Evolutionary conservation across 2,113 vertebrate species (phyloP).

Genomic region (Serinus canaria): DNA sequence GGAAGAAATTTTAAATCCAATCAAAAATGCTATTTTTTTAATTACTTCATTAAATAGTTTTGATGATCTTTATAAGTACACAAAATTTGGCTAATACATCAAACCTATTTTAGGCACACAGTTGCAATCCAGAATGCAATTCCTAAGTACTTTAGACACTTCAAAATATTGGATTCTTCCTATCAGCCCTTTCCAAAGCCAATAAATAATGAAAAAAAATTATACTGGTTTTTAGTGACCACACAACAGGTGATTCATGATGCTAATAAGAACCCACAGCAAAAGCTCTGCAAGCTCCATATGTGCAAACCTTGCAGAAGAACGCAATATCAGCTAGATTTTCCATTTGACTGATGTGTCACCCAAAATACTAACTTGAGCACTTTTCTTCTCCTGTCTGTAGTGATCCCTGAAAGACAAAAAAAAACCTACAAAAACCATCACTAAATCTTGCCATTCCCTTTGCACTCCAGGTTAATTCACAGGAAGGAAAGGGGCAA

Average conservation of each 20-base stretch:
- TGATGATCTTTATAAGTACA: not conserved
- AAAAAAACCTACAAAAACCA: not conserved
- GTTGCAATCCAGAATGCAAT: not conserved
- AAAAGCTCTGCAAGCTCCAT: accelerated
- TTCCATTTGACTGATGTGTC: not conserved
- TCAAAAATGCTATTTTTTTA: not conserved
- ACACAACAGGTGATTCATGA: not conserved
- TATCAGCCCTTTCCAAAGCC: not conserved
- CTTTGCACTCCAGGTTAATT: not conserved
- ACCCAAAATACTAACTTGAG: not conserved
- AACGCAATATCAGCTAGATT: not conserved
- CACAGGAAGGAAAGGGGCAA: not conserved
- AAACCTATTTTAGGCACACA: not conserved
- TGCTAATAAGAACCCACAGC: not conserved
- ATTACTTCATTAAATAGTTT: not conserved
- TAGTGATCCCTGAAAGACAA: not conserved
- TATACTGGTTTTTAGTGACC: not conserved
- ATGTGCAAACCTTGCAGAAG: not conserved
- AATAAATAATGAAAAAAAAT: not conserved
- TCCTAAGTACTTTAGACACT: not conserved
- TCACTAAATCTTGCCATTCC: not conserved
- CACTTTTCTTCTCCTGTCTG: not conserved
- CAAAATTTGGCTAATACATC: not conserved
- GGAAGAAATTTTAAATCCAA: not conserved
- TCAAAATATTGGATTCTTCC: not conserved